Conservation (phyloP, 2,113 vertebrate genomes). For the Danionella cerebrum region DNA sequence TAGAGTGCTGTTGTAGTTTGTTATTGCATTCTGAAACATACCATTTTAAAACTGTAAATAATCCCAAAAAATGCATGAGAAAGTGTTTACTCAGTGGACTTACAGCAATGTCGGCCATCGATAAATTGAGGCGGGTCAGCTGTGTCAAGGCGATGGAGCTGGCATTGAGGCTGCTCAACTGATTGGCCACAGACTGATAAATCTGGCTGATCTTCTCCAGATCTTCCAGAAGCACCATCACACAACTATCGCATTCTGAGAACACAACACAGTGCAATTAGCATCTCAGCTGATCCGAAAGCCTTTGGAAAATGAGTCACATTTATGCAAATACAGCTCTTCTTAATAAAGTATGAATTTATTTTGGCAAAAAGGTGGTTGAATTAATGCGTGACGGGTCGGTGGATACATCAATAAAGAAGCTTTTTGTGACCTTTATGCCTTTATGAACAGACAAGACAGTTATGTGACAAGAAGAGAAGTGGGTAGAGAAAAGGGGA, state of each 20-base stretch:
- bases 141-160: conserved; percentile 79
- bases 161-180: conserved; percentile 69
- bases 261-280: conserved; percentile 10
- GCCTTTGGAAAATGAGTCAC: too few relatives aligned
- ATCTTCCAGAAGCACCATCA: conserved; percentile 80
- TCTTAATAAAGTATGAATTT: too few relatives aligned
- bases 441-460: too few relatives aligned
- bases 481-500: too few relatives aligned
- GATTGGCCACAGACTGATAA: conserved; percentile 56
- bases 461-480: too few relatives aligned
- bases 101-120: conserved; percentile 66
- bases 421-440: too few relatives aligned
- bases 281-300: neutral
- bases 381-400: neutral
- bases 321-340: too few relatives aligned
- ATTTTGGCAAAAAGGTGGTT: too few relatives aligned
- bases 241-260: conserved; percentile 91
- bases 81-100: conserved; percentile 8
- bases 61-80: too few relatives aligned
- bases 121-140: conserved; percentile 65
- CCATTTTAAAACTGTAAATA: neutral
- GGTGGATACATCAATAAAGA: too few relatives aligned
- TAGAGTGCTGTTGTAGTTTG: conserved; percentile 59
- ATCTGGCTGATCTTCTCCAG: conserved; percentile 62
- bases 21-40: conserved; percentile 58